Base-by-base conservation (phyloP, 1,140 invertebrate genomes). In the Luehdorfia chinensis region DNA sequence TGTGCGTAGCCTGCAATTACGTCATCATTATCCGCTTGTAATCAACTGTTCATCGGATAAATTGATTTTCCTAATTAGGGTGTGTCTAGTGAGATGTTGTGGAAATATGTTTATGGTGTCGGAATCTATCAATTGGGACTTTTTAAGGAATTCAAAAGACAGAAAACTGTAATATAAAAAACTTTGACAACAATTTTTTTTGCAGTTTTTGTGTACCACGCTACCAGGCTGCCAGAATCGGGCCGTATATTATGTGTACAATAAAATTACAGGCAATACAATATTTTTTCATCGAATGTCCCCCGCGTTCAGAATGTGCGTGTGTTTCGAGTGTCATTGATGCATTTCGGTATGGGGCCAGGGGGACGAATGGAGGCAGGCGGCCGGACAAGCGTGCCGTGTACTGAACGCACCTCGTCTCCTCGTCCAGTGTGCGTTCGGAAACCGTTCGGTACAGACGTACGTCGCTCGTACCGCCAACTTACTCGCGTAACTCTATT, bases 261-360 rank as follows among this genome's bases (percentile, higher is more conserved):
- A 19, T 36, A 19, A 36, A 36, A 36, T 36, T 19, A 36, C 16
- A 4, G n/a, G n/a, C 21, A 11, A 25, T 39, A 39, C 18, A 25
- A 49, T 33, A 56, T 79, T 75, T 72, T 67, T 67, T 57, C 66
- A 81, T 81, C 75, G 75, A 78, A 81, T 79, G 74, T 75, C 69
- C 68, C 56, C 63, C 56, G 66, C 66, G 65, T 65, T 67, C 70
- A 56, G 63, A 70, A 73, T 75, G 77, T 80, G 80, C 73, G 80
- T 79, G 69, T 64, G 66, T 73, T 76, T 77, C 62, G 75, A 78
- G 75, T 84, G 75, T 78, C 77, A 81, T 80, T 84, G 80, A 84
- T 81, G 81, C 81, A 81, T 75, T 77, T 83, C 73, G 76, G 73
- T 75, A 61, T 78, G 77, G 68, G 70, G 71, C 47, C 67, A 62